Evolutionary conservation across 2,888 invertebrate genomes (phyloP), one percentile per base, ranked within the genome.

Genomic region (Lysandra coridon): DNA sequence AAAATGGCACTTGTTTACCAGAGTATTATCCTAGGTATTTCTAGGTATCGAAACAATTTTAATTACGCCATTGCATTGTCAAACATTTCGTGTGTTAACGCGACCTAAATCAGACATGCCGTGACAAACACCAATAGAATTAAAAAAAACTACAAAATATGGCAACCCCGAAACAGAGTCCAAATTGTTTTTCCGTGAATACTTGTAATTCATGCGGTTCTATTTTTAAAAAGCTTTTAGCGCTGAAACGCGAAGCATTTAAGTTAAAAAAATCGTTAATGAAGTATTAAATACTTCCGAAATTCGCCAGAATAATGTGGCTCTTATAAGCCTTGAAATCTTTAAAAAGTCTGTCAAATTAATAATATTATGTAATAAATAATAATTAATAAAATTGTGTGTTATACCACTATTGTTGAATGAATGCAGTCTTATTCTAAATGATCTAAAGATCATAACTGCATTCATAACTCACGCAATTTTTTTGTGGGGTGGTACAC

Each of bases 111-210:
- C 64, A 75, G 79, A 79, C 80, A 80, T 86, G 85, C 83, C 88
- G 88, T 88, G 88, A 87, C 87, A 85, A 85, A 84, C 73, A 83
- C 84, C 83, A 87, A 88, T 88, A 85, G 84, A 82, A 79, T 82
- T 80, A 79, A 84, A 83, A 83, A 83, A 84, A 83, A 83, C 82
- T 83, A 83, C 83, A 83, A 83, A 82, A 84, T 80, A 83, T 83
- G 84, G 85, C 84, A 83, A 80, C 82, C 81, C 83, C 81, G 83
- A 81, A 81, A 80, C 80, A 80, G 83, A 81, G 62, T 74, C 81
- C 83, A 80, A 82, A 83, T 83, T 82, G 81, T 83, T 82, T 83
- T 82, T 82, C 82, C 81, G 80, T 82, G 81, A 81, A 83, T 82
- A 82, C 81, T 80, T 80, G 80, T 75, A 62, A 40, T 82, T 80